Evolutionary conservation across 2,113 vertebrate genomes (phyloP), one percentile per base, ranked within the genome.

Genomic region (Archocentrus centrarchus): DNA sequence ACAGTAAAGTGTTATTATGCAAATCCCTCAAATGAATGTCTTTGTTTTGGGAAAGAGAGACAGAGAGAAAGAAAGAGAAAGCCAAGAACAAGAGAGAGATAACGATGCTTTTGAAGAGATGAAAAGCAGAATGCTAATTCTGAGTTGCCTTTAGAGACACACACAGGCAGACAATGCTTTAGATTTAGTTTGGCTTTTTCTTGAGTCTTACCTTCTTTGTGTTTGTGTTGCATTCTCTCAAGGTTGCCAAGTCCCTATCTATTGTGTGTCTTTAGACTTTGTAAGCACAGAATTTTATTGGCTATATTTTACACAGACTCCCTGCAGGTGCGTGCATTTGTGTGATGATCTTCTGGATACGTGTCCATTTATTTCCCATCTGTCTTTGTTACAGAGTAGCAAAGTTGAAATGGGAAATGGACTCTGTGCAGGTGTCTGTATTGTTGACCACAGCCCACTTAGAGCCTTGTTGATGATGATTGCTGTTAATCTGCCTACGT

Each of bases 381-480:
- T 2, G 13, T 68, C 17, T 22, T 9, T 5, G 11, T 82, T 47
- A 35, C 22, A 73, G 68, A 11, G 22, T 37, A 58, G 63, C 59
- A 87, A 80, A 11, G 50, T 10, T 27, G 58, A 66, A 80, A 70
- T 14, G 11, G 66, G 20, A 80, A 75, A 53, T 57, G 50, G 80
- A 55, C 13, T 41, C 18, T 32, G 24, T 24, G 82, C 86, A 88
- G 84, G 85, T 88, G 89, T 80, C 18, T 79, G 44, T 5, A 66
- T 73, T 83, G 85, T 91, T 84, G 81, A 86, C 81, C 82, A 2
- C 70, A 27, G 59, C 22, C 44, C 37, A 77, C 77, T 75, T 57
- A 79, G 86, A 86, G 77, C 53, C 39, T 68, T 81, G 83, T 84
- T 90, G 84, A 89, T 89, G 83, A 84, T 91, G 88, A 95, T 89